A percentile compares a stretch with the other conserved stretches of the same genome.
phyloP scores from a whole-genome alignment of 2,113 vertebrate species.

The Microtus montanus region DNA sequence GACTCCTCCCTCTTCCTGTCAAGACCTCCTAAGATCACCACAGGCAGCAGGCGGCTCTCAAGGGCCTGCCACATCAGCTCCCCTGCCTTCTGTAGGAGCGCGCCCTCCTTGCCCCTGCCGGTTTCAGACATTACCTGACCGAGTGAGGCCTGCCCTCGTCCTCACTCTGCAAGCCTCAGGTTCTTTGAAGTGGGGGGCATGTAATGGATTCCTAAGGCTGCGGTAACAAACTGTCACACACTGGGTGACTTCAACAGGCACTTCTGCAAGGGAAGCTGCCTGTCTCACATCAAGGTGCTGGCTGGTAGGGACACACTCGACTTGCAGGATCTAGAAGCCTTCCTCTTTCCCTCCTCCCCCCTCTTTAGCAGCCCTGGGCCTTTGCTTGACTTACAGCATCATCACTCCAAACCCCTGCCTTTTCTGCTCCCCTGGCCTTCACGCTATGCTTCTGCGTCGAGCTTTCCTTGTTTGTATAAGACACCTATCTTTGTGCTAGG shows the following conservation, averaged over 20 bases:
- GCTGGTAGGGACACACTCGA: background rate
- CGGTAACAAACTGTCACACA: background rate
- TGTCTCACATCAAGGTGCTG: background rate
- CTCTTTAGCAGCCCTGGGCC: background rate
- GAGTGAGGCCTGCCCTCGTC: rapidly evolving
- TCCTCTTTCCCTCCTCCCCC: background rate
- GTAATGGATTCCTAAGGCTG: background rate
- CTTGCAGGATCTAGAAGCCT: background rate
- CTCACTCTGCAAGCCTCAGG: background rate
- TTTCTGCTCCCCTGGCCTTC: background rate
- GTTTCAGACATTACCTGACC: background rate
- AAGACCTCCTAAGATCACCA: background rate
- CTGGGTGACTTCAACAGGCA: background rate
- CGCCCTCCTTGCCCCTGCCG: background rate
- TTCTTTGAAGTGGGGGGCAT: background rate
- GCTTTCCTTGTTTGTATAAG: background rate
- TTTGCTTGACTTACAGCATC: background rate
- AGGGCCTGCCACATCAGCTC: background rate
- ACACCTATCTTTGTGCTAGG: background rate
- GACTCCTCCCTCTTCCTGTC: slow-evolving; percentile 51
- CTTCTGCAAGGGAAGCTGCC: background rate
- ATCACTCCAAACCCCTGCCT: background rate
- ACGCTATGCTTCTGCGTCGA: background rate
- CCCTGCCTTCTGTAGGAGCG: background rate
- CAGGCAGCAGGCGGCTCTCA: rapidly evolving